These are phyloP conservation scores for Synergus laeviventris DNA, from an alignment of 2,888 invertebrate species.

Conservation along the genomic window DNA sequence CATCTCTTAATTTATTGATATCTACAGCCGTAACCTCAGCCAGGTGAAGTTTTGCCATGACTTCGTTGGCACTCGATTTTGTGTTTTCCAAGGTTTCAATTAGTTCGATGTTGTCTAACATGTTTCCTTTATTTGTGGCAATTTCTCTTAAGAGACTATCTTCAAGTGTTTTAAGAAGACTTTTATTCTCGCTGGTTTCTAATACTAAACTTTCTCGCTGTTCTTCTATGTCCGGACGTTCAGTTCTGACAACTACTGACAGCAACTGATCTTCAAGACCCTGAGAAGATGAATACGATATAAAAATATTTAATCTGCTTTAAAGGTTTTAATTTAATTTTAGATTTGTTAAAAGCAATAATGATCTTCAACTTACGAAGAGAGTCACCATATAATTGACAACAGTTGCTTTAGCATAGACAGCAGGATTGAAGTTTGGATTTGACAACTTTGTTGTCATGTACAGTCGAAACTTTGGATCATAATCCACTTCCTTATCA, in stretches of 20 bases:
- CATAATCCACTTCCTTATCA: constrained; percentile 93
- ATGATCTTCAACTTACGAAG: constrained; percentile 77
- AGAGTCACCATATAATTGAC: constrained; percentile 95
- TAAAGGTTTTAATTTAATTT: not conserved
- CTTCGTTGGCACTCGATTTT: constrained; percentile 90
- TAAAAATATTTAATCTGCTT: not conserved
- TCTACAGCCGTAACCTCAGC: constrained; percentile 87
- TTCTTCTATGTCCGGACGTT: constrained; percentile 91
- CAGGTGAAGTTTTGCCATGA: constrained; percentile 84
- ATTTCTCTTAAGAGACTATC: constrained; percentile 90
- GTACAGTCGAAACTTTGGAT: constrained; percentile 91
- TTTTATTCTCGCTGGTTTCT: constrained; percentile 92
- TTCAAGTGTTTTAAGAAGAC: constrained; percentile 88
- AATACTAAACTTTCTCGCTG: constrained; percentile 89
- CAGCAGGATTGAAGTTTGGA: constrained; percentile 90
- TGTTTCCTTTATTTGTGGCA: constrained; percentile 92
- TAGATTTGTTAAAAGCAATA: not conserved
- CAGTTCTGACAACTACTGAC: constrained; percentile 91
- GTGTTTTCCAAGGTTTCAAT: constrained; percentile 92
- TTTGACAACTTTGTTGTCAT: constrained; percentile 93
- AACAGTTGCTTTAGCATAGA: constrained; percentile 91
- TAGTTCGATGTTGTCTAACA: constrained; percentile 93
- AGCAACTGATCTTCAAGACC: constrained; percentile 94
- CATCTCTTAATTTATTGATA: constrained; percentile 89
- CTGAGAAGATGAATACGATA: constrained; percentile 71